Base-by-base conservation (phyloP, 2,797 vertebrate genomes). In the Microcaecilia unicolor region DNA sequence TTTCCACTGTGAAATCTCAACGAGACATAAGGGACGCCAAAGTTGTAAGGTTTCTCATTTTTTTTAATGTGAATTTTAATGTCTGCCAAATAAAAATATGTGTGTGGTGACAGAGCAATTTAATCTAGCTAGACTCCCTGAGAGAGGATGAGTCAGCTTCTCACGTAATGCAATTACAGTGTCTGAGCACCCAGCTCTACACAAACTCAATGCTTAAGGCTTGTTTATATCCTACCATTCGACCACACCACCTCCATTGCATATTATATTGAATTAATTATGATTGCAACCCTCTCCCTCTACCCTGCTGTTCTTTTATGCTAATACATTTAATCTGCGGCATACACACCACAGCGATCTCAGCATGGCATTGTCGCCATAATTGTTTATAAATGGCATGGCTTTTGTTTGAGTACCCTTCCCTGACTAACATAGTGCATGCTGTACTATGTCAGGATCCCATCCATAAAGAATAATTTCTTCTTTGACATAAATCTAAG, bases 1-100 rank as follows among this genome's bases (percentile, higher is more conserved):
- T 13, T 34, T 30, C 25, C 44, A 28, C 51, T 53, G 28, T 6
- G 1, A n/a, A 33, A 25, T 30, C 44, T 9, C 22, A 22, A 24
- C 31, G 18, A 9, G 26, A 9, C 25, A 5, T 2, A 13, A 39
- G 48, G n/a, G 12, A 25, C 57, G 21, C 24, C 19, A n/a, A 10
- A 18, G 3, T 4, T 5, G 10, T 17, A 9, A 37, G 4, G 3
- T 22, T 3, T 18, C 36, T 51, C 17, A 20, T 9, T 49, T 19
- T n/a, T 18, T 11, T 3, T 31, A 14, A 4, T 3, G 15, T 21
- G 25, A 33, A 10, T 28, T 51, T 29, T 28, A 45, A 18, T 28
- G 15, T 2, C 4, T 52, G 32, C 6, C 5, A 30, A 30, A 19
- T n/a, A 41, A 2, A 25, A 42, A 14, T 22, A 29, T 2, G 4